Base-by-base conservation (phyloP, 2,113 vertebrate species). In the Manacus vitellinus region DNA sequence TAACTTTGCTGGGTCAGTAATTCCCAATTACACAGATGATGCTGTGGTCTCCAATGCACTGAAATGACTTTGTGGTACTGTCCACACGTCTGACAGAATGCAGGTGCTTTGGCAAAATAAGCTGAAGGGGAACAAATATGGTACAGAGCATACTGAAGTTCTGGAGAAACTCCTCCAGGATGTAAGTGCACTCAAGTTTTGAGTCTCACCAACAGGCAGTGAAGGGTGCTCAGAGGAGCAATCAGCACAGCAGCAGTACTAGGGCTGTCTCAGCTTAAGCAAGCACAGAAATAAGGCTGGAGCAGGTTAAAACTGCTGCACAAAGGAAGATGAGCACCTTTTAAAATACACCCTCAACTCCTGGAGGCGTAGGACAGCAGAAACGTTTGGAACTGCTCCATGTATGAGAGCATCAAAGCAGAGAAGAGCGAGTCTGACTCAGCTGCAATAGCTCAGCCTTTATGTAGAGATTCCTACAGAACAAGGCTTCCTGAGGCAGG, bases 361-460 rank as follows among this genome's bases (percentile, higher is more conserved):
- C 47, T 77, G 71, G 85, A 67, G 59, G 81, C 5, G 0, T 9
- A 80, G 72, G 37, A 80, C 46, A 95, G 83, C 66, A 89, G 41
- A 76, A 75, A 63, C 20, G 44, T 89, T 71, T 94, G 88, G 85
- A 88, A 92, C 35, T 49, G 39, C 68, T 96, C 82, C 85, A 72
- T 24, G 33, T 55, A 63, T 27, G 55, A 90, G 37, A 79, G 33
- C 58, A 84, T 83, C 87, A 88, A 88, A 83, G 88, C 85, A 71
- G 46, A 51, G 58, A 30, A 79, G 28, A 68, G 37, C 2, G 9
- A 78, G 74, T 85, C 56, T 84, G 91, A 91, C 66, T 94, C 84
- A 93, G 70, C 66, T 85, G 66, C 9, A 1, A 71, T 35, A 79
- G 77, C 63, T 76, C 66, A 89, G 87, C 62, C 81, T 78, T 87